These are phyloP conservation scores for Chaetodon trifascialis DNA, from an alignment of 2,113 vertebrate genomes.

Conservation along the genomic window DNA sequence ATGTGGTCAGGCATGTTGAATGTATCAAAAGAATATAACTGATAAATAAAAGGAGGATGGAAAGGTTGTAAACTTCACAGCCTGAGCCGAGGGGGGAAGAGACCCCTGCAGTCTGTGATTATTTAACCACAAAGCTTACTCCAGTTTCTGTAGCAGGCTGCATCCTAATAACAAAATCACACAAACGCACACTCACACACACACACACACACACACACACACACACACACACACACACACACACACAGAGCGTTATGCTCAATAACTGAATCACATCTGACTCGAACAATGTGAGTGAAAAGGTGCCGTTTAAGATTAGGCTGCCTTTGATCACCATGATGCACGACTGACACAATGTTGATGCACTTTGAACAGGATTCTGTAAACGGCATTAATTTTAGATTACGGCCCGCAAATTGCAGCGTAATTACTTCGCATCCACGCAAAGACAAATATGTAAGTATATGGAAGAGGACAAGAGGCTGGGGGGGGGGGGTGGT, in stretches of 20 bases:
- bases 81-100: conserved; percentile 66
- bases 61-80: conserved; percentile 83
- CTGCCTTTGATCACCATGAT: conserved; percentile 25
- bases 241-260: not conserved
- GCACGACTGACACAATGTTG: not conserved
- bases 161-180: conserved; percentile 68
- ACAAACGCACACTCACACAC: conserved; percentile 41
- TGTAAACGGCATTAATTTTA: not conserved
- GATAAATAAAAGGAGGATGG: conserved; percentile 82
- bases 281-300: conserved; percentile 41
- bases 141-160: conserved; percentile 61
- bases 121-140: conserved; percentile 73
- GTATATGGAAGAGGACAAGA: not conserved
- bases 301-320: not conserved
- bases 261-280: conserved; percentile 24
- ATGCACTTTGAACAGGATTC: not conserved
- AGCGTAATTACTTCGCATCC: not conserved
- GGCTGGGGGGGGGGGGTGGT: not conserved
- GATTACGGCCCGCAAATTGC: not conserved
- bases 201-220: not conserved
- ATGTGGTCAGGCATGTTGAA: conserved; percentile 70
- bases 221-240: not conserved
- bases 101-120: conserved; percentile 76
- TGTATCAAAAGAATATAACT: conserved; percentile 76
- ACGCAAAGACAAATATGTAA: not conserved